Evolutionary conservation across 2,797 vertebrate species (phyloP).

Genomic region (Martes flavigula): DNA sequence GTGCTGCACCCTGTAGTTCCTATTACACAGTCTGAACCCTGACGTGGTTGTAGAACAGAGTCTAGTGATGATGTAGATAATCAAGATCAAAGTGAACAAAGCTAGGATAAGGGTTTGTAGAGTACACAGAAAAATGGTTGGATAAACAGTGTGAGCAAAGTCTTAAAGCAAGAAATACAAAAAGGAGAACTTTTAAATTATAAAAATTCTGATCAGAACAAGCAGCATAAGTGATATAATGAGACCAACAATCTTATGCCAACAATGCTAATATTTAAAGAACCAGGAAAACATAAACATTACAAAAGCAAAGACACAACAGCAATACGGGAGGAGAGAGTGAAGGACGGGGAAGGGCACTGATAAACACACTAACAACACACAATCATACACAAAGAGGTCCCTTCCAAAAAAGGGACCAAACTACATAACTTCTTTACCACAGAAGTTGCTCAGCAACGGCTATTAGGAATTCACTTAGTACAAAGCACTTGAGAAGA

Average conservation of each 20-base stretch:
- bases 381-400: not conserved
- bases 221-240: not conserved
- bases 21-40: not conserved
- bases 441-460: not conserved
- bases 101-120: not conserved
- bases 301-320: conserved; percentile 17
- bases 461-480: not conserved
- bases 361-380: not conserved
- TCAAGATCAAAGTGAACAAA: not conserved
- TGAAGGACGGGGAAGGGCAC: not conserved
- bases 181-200: conserved; percentile 3
- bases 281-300: not conserved
- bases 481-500: not conserved
- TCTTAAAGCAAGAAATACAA: not conserved
- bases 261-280: conserved; percentile 5
- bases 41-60: not conserved
- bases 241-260: not conserved
- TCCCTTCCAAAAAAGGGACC: not conserved
- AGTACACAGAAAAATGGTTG: not conserved
- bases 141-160: not conserved
- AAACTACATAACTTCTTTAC: not conserved
- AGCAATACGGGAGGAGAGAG: not conserved
- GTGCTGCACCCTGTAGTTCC: not conserved
- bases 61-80: not conserved
- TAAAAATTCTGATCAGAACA: not conserved